These are phyloP conservation scores for Lissocephala sabroskyi DNA, from an alignment of 2,888 invertebrate species.

Conservation along the genomic window DNA sequence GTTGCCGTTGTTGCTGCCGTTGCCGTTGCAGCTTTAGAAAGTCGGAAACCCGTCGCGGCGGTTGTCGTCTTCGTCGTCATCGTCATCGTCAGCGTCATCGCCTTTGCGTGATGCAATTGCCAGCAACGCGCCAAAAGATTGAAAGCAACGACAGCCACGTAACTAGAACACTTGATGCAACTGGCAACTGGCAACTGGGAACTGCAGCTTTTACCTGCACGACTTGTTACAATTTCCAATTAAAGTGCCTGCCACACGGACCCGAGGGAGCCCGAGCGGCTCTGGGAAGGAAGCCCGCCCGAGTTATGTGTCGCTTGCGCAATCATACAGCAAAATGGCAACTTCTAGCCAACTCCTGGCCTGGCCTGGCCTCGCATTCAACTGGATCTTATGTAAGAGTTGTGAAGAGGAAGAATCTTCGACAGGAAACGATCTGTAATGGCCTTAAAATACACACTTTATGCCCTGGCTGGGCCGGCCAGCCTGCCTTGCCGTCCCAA, in stretches of 20 bases:
- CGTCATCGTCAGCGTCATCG: constrained; percentile 24
- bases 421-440: constrained; percentile 60
- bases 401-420: neutral
- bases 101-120: constrained; percentile 62
- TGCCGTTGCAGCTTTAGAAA: constrained; percentile 10
- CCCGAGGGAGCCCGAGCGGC: neutral
- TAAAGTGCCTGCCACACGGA: constrained; percentile 43
- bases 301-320: constrained; percentile 51
- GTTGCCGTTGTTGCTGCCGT: neutral
- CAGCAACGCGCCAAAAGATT: constrained; percentile 59
- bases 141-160: constrained; percentile 61
- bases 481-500: constrained; percentile 29
- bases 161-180: constrained; percentile 59
- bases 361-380: too few relatives aligned
- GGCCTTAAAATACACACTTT: constrained; percentile 62
- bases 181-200: constrained; percentile 1
- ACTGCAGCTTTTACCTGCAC: constrained; percentile 35
- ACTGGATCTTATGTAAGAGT: constrained; percentile 31
- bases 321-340: constrained; percentile 53
- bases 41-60: constrained; percentile 44
- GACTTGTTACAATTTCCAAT: constrained; percentile 53
- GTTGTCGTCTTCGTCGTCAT: constrained; percentile 2
- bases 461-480: constrained; percentile 39
- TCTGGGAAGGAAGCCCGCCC: neutral
- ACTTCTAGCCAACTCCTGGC: constrained; percentile 35